phyloP scores from a whole-genome alignment of 2,888 invertebrate genomes.

The Cephus nigrinus region DNA sequence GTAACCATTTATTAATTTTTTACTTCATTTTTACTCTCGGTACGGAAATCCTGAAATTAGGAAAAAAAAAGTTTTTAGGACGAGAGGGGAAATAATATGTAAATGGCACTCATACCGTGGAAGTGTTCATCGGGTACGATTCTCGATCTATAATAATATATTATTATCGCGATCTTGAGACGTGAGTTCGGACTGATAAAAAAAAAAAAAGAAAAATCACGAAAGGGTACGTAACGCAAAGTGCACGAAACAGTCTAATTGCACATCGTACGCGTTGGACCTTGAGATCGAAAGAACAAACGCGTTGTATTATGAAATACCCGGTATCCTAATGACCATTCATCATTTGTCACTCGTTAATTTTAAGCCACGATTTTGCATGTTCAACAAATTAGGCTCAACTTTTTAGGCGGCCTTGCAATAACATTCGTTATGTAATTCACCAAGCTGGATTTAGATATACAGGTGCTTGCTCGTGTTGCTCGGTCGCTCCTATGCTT shows the following conservation, averaged over 20 bases:
- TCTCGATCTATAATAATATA: neutral
- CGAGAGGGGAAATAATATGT: neutral
- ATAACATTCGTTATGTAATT: slow-evolving; percentile 19
- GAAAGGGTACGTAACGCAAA: neutral
- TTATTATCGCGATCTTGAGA: neutral
- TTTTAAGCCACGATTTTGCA: slow-evolving; percentile 21
- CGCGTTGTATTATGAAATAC: slow-evolving; percentile 28
- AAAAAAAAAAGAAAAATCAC: neutral
- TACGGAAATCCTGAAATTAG: neutral
- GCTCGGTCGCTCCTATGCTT: neutral
- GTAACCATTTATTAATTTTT: neutral
- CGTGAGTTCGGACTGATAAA: neutral
- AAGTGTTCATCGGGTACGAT: neutral
- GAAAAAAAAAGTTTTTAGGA: neutral
- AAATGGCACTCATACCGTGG: neutral
- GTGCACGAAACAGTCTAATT: neutral
- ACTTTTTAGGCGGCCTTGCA: slow-evolving; percentile 16
- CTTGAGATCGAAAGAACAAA: neutral
- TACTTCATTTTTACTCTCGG: neutral
- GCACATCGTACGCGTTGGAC: neutral
- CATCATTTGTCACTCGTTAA: slow-evolving; percentile 30
- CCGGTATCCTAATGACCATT: slow-evolving; percentile 31
- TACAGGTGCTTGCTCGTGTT: neutral
- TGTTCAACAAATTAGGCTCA: slow-evolving; percentile 20
- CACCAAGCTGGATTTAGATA: neutral